These are phyloP conservation scores for Hemibagrus wyckioides DNA, from an alignment of 2,113 vertebrate genomes.

Conservation along the genomic window DNA sequence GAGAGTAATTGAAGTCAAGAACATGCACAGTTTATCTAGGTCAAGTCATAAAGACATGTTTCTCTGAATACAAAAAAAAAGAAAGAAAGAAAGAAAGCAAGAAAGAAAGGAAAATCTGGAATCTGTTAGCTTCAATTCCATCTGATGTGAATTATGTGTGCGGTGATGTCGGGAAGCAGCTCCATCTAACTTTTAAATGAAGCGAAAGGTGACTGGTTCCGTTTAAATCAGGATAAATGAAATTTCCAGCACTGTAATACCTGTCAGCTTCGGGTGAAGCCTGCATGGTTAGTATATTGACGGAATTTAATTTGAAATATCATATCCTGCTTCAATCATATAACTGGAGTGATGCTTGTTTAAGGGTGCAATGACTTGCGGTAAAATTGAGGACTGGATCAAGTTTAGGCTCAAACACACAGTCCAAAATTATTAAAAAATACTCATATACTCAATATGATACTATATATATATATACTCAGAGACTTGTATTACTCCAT, in stretches of 20 bases:
- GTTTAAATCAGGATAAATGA: constrained; percentile 33
- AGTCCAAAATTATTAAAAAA: neutral
- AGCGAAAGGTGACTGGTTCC: constrained; percentile 31
- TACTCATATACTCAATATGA: neutral
- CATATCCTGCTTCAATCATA: neutral
- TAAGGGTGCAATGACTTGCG: neutral
- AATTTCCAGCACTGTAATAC: constrained; percentile 15
- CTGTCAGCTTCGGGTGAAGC: constrained; percentile 26
- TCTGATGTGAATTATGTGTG: constrained; percentile 24
- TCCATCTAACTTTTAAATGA: constrained; percentile 38
- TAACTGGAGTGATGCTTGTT: neutral
- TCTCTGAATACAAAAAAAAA: neutral
- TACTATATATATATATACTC: neutral
- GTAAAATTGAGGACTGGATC: neutral
- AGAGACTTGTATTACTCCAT: neutral
- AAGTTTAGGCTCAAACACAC: neutral
- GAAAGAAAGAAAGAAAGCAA: no score
- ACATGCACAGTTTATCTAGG: constrained; percentile 60
- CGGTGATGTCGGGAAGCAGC: constrained; percentile 28
- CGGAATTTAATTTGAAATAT: constrained; percentile 24
- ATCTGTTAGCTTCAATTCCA: constrained; percentile 36
- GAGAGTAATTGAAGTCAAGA: constrained; percentile 66
- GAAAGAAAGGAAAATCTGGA: constrained; percentile 14
- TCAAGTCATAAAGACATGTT: constrained; percentile 24
- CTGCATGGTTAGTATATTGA: constrained; percentile 28